These are phyloP conservation scores for Catonia carolina DNA, from an alignment of 2,888 invertebrate species.

Conservation along the genomic window DNA sequence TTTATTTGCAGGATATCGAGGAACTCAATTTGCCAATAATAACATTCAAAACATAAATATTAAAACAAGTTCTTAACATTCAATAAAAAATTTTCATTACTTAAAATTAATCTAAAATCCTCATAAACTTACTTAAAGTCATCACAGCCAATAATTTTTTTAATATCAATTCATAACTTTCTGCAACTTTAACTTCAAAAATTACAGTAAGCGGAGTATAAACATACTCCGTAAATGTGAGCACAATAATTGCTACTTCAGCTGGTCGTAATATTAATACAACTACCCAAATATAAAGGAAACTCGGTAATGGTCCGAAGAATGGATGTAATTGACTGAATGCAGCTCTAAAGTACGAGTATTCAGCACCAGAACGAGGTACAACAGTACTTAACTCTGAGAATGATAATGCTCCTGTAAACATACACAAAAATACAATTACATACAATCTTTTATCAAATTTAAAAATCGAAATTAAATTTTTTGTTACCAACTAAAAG, in stretches of 20 bases:
- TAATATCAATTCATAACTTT: constrained; percentile 44
- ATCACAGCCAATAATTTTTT: constrained; percentile 57
- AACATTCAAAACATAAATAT: no score
- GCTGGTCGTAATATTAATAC: constrained; percentile 67
- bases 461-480: no score
- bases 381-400: constrained; percentile 75
- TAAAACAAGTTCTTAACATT: no score
- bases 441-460: no score
- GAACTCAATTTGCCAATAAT: no score
- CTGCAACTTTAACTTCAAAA: constrained; percentile 39
- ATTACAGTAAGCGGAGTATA: constrained; percentile 57
- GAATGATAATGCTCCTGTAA: constrained; percentile 67
- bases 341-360: constrained; percentile 69
- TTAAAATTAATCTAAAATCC: no score
- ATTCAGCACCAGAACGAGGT: constrained; percentile 73
- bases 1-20: no score
- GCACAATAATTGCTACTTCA: constrained; percentile 66
- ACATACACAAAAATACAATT: neutral
- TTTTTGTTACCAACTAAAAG: no score
- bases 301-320: constrained; percentile 67
- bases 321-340: constrained; percentile 59
- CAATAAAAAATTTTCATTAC: no score
- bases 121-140: constrained; percentile 58
- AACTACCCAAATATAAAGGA: constrained; percentile 70
- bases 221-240: constrained; percentile 70